phyloP scores from a whole-genome alignment of 2,797 vertebrate genomes.

The Poeciliopsis gracilis region DNA sequence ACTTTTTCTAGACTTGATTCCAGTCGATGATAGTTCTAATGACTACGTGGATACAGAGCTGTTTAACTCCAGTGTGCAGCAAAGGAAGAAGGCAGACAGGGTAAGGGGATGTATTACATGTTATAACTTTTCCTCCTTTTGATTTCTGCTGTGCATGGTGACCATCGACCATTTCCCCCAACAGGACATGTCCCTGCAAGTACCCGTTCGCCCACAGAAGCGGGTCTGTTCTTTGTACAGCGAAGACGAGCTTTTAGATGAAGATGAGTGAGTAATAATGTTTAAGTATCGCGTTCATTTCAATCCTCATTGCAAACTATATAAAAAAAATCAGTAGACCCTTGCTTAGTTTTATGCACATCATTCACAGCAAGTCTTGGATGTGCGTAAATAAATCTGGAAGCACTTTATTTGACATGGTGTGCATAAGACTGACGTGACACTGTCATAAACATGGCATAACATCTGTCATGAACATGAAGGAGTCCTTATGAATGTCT shows the following conservation, averaged over 20 bases:
- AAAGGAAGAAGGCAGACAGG: slow-evolving; percentile 58
- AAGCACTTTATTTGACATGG: no score
- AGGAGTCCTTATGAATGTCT: no score
- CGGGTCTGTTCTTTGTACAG: slow-evolving; percentile 74
- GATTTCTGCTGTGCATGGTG: neutral
- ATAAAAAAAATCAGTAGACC: neutral
- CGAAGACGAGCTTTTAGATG: slow-evolving; percentile 79
- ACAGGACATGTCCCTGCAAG: slow-evolving; percentile 70
- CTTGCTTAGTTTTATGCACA: neutral
- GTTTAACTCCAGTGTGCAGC: slow-evolving; percentile 30
- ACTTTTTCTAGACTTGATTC: slow-evolving; percentile 20
- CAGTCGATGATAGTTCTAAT: slow-evolving; percentile 60
- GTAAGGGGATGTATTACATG: slow-evolving; percentile 44
- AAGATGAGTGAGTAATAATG: slow-evolving; percentile 71
- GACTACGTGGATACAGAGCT: slow-evolving; percentile 71
- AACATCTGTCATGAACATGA: no score
- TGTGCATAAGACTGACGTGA: no score
- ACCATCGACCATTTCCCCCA: slow-evolving; percentile 50
- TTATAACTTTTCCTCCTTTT: neutral
- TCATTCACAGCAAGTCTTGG: neutral
- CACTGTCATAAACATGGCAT: no score
- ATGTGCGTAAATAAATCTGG: neutral
- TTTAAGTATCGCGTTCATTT: neutral
- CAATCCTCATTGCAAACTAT: no score
- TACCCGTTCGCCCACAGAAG: slow-evolving; percentile 41